phyloP scores from a whole-genome alignment of 2,113 vertebrate species.

The Dissostichus mawsoni region DNA sequence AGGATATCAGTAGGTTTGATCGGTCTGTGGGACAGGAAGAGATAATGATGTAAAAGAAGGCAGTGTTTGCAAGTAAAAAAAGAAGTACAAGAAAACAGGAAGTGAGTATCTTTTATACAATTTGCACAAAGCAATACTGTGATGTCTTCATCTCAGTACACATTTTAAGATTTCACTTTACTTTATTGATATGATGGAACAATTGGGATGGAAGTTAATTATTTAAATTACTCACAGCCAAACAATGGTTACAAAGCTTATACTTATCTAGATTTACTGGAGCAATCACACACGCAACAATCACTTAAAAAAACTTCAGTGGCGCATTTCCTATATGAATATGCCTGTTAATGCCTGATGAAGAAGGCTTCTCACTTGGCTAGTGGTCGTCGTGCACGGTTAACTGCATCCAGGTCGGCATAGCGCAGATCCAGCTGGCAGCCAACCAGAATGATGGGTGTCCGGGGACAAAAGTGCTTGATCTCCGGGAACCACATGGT shows the following conservation, averaged over 20 bases:
- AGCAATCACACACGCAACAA: background rate
- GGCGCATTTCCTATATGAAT: constrained; percentile 11
- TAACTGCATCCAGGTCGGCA: constrained; percentile 93
- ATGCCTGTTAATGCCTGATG: constrained; percentile 30
- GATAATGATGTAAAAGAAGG: background rate
- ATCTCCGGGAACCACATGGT: constrained; percentile 95
- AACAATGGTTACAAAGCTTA: background rate
- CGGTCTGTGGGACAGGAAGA: constrained; percentile 80
- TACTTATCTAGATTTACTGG: constrained; percentile 14
- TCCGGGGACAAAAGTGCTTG: constrained; percentile 94
- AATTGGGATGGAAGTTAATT: background rate
- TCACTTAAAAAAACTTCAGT: background rate
- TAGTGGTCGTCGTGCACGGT: constrained; percentile 89
- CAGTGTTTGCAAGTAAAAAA: background rate
- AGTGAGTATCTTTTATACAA: background rate
- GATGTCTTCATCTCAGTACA: background rate
- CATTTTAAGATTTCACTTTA: background rate
- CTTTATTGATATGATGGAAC: background rate
- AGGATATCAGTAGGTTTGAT: constrained; percentile 93
- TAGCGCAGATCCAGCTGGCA: constrained; percentile 96
- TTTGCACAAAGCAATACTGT: background rate
- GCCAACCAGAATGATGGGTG: constrained; percentile 92
- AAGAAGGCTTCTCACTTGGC: constrained; percentile 86
- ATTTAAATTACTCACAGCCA: background rate
- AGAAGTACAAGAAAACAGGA: background rate